Conservation (phyloP, 2,113 vertebrate species). For the Pseudonaja textilis region DNA sequence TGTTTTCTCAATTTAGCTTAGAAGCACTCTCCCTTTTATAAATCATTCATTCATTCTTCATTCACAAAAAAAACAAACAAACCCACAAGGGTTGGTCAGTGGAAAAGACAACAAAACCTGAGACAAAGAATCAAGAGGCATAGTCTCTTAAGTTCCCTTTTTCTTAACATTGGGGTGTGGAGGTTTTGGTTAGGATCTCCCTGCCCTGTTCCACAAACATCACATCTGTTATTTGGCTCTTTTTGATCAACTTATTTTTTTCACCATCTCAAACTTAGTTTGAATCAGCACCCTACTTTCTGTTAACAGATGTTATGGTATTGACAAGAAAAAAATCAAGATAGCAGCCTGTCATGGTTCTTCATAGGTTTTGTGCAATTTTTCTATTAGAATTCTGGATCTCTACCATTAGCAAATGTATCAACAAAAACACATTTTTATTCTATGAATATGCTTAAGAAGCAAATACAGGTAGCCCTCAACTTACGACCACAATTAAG, state of each 20-base stretch:
- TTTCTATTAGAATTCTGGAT: neutral
- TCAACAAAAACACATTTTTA: neutral
- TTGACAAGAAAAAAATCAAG: neutral
- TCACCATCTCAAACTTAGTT: neutral
- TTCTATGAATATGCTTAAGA: neutral
- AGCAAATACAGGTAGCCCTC: neutral
- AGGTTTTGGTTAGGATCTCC: neutral
- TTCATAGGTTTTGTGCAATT: neutral
- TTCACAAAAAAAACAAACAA: neutral
- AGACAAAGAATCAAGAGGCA: neutral
- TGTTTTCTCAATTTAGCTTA: neutral
- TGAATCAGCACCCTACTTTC: neutral
- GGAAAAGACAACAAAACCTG: neutral
- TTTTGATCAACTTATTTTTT: neutral
- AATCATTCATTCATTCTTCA: neutral
- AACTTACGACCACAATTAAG: neutral
- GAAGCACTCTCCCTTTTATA: neutral
- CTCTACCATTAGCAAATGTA: neutral
- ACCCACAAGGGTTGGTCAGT: neutral
- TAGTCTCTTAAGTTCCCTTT: neutral
- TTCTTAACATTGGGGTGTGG: neutral
- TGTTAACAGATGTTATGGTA: neutral
- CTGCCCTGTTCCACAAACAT: neutral
- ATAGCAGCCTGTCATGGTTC: neutral
- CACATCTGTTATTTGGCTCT: no score